Base-by-base conservation (phyloP, 2,888 invertebrate species). In the Oxyscelio sp. region DNA sequence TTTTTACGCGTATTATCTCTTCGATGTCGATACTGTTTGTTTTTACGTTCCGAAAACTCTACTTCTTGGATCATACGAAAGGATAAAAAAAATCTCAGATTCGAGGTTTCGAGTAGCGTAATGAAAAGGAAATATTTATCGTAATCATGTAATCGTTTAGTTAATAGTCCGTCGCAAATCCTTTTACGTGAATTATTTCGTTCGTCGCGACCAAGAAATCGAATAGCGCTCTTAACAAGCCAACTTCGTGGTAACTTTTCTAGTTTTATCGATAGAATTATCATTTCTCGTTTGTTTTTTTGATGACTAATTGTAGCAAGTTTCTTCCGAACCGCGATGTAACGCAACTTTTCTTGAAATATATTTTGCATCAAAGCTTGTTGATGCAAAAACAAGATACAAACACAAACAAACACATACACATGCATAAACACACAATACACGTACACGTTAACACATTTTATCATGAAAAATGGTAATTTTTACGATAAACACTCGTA, bases 141-240 rank as follows among this genome's bases (percentile, higher is more conserved):
- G 88, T 91, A 75, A 89, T 88, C 87, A 88, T 90, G 87, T 90
- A 91, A 89, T 89, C 87, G 87, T 91, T 91, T 91, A 91, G 90
- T 91, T 91, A 83, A 86, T 91, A 91, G 90, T 85, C 52, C 83
- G 87, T 88, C 87, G 80, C 83, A 71, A 71, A 70, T 83, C 81
- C 83, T 61, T 70, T 75, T 77, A 50, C 81, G 63, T 75, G 54
- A 43, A 70, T 70, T 68, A 56, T 71, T 66, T 83, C 52, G 21
- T 73, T 80, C 66, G 65, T 58, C 56, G 59, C 59, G 52, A 73
- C 43, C 13, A 63, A 71, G 54, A 63, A 65, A 48, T 61, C 15
- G 22, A 31, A 34, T 54, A 71, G 66, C 45, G 34, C 24, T 59
- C 48, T 50, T 56, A 24, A 40, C 56, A 66, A 65, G 59, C 65